Conservation (phyloP, 1,140 invertebrate genomes). For the Megalopta genalis region DNA sequence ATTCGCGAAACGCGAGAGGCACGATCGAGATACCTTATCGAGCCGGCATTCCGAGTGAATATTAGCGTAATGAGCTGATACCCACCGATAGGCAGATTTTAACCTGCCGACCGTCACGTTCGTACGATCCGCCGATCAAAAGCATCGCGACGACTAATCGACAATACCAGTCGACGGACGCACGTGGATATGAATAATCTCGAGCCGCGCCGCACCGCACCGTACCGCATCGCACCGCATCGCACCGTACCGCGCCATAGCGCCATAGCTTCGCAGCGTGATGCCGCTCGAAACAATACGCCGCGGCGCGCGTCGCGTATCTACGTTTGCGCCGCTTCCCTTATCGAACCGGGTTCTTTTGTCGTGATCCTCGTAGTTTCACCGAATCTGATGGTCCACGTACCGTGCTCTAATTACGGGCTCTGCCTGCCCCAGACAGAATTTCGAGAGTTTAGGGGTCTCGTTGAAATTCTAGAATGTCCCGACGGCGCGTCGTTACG, state of each 20-base stretch:
- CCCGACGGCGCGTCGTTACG: no score
- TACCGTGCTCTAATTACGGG: slow-evolving; percentile 24
- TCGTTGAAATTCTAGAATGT: no score
- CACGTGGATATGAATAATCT: slow-evolving; percentile 40
- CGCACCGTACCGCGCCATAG: no score
- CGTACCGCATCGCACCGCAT: no score
- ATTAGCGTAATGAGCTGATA: slow-evolving; percentile 77
- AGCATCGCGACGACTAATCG: slow-evolving; percentile 55
- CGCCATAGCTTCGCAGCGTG: no score
- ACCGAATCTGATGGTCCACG: slow-evolving; percentile 23
- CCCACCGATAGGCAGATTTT: slow-evolving; percentile 70
- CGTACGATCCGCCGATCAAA: slow-evolving; percentile 59
- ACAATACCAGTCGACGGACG: slow-evolving; percentile 1
- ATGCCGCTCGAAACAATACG: slow-evolving; percentile 21
- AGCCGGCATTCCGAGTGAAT: slow-evolving; percentile 72
- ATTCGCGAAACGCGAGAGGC: slow-evolving; percentile 60
- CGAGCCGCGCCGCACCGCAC: neutral
- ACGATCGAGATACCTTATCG: slow-evolving; percentile 73
- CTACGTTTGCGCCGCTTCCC: slow-evolving; percentile 13
- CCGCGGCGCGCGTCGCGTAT: neutral
- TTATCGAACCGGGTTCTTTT: slow-evolving; percentile 33
- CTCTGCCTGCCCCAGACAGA: neutral
- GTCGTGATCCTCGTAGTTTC: slow-evolving; percentile 5
- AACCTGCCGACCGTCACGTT: slow-evolving; percentile 62
- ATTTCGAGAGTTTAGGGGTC: neutral